Conservation (phyloP, 2,888 invertebrate species). For the Acheta domesticus region DNA sequence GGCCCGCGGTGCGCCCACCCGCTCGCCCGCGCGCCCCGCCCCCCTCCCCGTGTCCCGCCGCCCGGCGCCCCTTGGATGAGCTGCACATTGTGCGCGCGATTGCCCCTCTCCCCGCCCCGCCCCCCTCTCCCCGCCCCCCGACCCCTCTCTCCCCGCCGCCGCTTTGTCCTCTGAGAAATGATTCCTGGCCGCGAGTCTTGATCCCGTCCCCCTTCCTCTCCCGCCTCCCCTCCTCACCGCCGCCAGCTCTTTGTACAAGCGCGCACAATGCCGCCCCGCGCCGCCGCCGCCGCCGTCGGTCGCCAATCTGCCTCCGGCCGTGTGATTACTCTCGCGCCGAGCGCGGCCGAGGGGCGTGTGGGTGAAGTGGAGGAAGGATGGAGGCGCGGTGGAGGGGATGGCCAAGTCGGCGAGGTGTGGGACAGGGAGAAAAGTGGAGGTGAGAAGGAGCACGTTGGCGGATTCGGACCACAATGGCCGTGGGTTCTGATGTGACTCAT, state of each 20-base stretch:
- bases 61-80: background rate
- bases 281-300: background rate
- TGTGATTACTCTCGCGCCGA: background rate
- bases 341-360: background rate
- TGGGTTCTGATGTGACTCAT: too few relatives aligned
- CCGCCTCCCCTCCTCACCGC: background rate
- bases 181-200: slow-evolving; percentile 18
- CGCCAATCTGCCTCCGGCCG: slow-evolving; percentile 18
- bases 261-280: background rate
- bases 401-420: too few relatives aligned
- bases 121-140: background rate
- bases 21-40: background rate
- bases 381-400: background rate
- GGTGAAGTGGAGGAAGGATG: background rate
- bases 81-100: slow-evolving; percentile 9
- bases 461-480: too few relatives aligned
- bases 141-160: background rate
- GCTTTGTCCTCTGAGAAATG: slow-evolving; percentile 3
- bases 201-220: background rate
- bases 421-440: too few relatives aligned
- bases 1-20: background rate
- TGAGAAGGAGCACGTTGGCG: too few relatives aligned
- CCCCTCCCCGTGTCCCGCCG: too few relatives aligned
- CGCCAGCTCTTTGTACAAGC: background rate
- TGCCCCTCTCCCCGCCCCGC: background rate